Base-by-base conservation (phyloP, 2,113 vertebrate genomes). In the Melanerpes aurifrons region DNA sequence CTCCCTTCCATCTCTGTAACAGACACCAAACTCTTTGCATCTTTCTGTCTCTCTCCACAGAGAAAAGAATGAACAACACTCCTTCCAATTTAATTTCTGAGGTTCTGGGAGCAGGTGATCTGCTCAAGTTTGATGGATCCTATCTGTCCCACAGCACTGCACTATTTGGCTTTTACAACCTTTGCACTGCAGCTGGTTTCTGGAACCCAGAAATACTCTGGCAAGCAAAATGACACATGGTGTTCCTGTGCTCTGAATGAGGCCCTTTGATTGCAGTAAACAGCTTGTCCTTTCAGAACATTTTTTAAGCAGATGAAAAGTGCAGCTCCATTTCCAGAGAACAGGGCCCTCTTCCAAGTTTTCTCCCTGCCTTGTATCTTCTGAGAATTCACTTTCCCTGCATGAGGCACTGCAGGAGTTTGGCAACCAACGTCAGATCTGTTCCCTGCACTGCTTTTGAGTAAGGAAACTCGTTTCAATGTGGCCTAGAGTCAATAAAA, bases 241-340 rank as follows among this genome's bases (percentile, higher is more conserved):
- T 79, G 84, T 86, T 91, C 80, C 91, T 71, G 10, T 45, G 45
- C 76, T 78, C 81, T 82, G 91, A 93, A 89, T 86, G 53, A 93
- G 81, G 32, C 72, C 62, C 53, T 89, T 82, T 82, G 80, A 88
- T 22, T 70, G 57, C 57, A 67, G 63, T 89, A 62, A 95, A 93
- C 85, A 93, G 72, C 53, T 86, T 82, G 72, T 75, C 76, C 67
- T 71, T 82, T 82, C 72, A 79, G 85, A 89, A 29, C 31, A 71
- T 47, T 91, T 81, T 63, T 86, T 57, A 87, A 86, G 76, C 72
- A 86, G 72, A 79, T 74, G 94, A 86, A 89, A 93, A 91, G 81
- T 62, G 47, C 40, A 82, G 71, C 35, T 91, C 35, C 20, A 20
- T 66, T 86, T 69, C 45, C 67, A 85, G 74, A 87, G 69, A 75